Evolutionary conservation across 2,113 vertebrate species (phyloP).

Genomic region (Solea senegalensis): DNA sequence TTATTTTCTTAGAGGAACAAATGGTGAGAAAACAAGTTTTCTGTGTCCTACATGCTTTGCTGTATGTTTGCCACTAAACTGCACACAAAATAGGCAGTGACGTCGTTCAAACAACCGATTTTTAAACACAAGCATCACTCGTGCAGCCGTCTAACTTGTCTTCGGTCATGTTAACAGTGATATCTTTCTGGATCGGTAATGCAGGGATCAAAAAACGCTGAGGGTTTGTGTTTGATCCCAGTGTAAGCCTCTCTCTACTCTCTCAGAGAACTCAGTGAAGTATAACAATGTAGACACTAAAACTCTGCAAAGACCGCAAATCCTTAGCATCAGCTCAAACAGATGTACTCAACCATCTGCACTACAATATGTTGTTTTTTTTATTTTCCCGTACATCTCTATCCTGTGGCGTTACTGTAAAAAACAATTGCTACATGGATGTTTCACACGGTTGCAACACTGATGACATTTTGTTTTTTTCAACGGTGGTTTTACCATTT

Average conservation of each 20-base stretch:
- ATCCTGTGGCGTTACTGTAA: background rate
- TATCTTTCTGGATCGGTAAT: too few relatives aligned
- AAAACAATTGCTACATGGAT: too few relatives aligned
- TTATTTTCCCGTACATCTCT: background rate
- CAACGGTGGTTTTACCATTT: too few relatives aligned
- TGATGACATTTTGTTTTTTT: too few relatives aligned
- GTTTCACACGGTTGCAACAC: too few relatives aligned
- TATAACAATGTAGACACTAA: background rate
- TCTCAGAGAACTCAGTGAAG: background rate
- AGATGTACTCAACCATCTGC: background rate
- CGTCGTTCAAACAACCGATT: background rate
- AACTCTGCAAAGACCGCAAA: conserved; percentile 2
- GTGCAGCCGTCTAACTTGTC: too few relatives aligned
- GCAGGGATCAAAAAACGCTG: background rate
- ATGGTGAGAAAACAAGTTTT: background rate
- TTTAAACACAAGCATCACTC: too few relatives aligned
- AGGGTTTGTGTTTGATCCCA: conserved; percentile 31
- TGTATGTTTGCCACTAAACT: too few relatives aligned
- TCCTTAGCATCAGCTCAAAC: conserved; percentile 16
- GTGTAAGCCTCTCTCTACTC: conserved; percentile 28
- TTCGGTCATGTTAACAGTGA: too few relatives aligned
- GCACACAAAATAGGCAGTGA: background rate
- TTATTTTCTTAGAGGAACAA: conserved; percentile 15
- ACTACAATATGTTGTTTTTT: background rate
- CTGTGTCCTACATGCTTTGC: too few relatives aligned